Conservation (phyloP, 1,140 invertebrate species). For the Phocides pigmalion region DNA sequence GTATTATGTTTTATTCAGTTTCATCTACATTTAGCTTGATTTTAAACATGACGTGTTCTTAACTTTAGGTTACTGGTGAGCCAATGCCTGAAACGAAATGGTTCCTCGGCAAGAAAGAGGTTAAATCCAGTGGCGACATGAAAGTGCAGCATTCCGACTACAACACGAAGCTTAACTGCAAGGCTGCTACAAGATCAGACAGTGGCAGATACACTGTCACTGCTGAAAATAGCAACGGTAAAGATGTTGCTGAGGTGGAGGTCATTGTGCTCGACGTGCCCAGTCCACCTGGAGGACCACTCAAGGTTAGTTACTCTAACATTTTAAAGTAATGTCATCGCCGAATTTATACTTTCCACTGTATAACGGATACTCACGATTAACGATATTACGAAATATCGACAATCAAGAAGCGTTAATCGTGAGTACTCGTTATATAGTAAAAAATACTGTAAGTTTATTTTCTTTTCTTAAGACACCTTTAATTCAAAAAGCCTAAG, state of each 20-base stretch:
- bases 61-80: constrained; percentile 92
- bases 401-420: no score
- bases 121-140: constrained; percentile 87
- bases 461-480: no score
- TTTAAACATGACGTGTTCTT: no score
- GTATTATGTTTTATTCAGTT: no score
- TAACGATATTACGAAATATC: no score
- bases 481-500: no score
- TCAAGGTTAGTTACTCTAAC: constrained; percentile 86
- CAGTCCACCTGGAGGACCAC: constrained; percentile 94
- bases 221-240: constrained; percentile 97
- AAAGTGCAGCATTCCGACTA: constrained; percentile 94
- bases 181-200: constrained; percentile 93
- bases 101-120: constrained; percentile 90
- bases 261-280: constrained; percentile 97
- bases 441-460: no score
- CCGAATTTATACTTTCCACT: no score
- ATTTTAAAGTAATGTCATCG: no score
- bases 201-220: constrained; percentile 96
- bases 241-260: constrained; percentile 95
- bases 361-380: no score
- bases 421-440: no score
- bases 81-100: constrained; percentile 96
- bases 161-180: constrained; percentile 94
- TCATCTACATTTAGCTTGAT: no score